Evolutionary conservation across 2,888 invertebrate species (phyloP).

Genomic region (Hanleya hanleyi): DNA sequence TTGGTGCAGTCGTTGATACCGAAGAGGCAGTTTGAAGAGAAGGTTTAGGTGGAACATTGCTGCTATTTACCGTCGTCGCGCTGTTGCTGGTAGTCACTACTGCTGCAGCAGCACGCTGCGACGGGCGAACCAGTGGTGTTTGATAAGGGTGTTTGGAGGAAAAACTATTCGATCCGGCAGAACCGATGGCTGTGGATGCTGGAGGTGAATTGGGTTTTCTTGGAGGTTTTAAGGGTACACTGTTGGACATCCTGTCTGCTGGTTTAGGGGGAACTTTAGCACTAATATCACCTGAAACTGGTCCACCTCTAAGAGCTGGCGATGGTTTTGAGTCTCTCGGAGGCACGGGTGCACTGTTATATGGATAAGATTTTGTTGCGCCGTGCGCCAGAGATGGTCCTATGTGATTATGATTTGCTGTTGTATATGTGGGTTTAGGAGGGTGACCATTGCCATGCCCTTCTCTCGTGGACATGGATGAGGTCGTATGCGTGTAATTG

Average conservation of each 20-base stretch:
- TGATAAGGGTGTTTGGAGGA: slow-evolving; percentile 3
- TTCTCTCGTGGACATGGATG: neutral
- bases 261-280: neutral
- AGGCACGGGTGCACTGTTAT: neutral
- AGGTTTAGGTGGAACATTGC: neutral
- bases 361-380: neutral
- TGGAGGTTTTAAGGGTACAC: neutral
- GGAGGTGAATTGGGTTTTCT: neutral
- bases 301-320: too few relatives aligned
- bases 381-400: neutral
- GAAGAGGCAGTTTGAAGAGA: neutral
- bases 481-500: neutral
- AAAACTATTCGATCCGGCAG: neutral
- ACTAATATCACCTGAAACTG: neutral
- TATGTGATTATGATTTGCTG: neutral
- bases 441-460: neutral
- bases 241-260: neutral
- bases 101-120: neutral
- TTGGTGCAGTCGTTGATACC: slow-evolving; percentile 4
- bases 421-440: neutral
- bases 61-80: neutral
- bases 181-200: neutral
- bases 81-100: neutral
- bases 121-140: neutral
- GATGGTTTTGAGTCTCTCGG: neutral